Conservation (phyloP, 2,113 vertebrate genomes). For the Scartelaos histophorus region DNA sequence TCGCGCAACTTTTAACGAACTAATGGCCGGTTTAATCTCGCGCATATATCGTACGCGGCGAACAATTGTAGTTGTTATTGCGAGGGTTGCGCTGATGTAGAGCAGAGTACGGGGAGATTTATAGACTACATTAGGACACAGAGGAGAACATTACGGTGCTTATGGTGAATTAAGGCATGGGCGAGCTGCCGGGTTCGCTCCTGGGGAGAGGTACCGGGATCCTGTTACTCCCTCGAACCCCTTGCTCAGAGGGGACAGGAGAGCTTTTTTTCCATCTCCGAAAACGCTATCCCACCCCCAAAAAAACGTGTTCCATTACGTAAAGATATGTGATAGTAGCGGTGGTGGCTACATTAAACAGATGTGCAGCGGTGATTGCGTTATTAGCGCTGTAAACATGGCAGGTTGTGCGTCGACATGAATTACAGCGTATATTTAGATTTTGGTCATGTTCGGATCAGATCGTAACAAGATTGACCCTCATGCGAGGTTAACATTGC, state of each 20-base stretch:
- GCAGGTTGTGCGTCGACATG: neutral
- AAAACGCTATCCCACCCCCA: slow-evolving; percentile 58
- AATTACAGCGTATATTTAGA: neutral
- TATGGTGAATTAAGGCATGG: slow-evolving; percentile 67
- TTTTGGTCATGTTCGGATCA: neutral
- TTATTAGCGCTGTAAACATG: slow-evolving; percentile 68
- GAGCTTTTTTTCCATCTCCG: slow-evolving; percentile 68
- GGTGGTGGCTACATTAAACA: slow-evolving; percentile 61
- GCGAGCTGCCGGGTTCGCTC: slow-evolving; percentile 65
- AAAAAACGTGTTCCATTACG: slow-evolving; percentile 62
- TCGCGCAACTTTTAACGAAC: slow-evolving; percentile 33
- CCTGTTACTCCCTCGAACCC: slow-evolving; percentile 63
- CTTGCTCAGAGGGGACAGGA: slow-evolving; percentile 68
- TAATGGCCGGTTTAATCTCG: slow-evolving; percentile 37
- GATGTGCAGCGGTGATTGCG: slow-evolving; percentile 60
- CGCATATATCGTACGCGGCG: slow-evolving; percentile 18
- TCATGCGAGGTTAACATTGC: too few species aligned
- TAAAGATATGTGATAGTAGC: slow-evolving; percentile 71
- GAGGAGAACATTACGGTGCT: slow-evolving; percentile 68
- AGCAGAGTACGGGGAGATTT: slow-evolving; percentile 66
- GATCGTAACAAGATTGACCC: too few species aligned
- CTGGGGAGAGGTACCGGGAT: slow-evolving; percentile 58
- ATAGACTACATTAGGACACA: slow-evolving; percentile 65
- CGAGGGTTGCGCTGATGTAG: slow-evolving; percentile 57
- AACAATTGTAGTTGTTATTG: slow-evolving; percentile 56